Base-by-base conservation (phyloP, 2,797 vertebrate species). In the Sebastes cheni region DNA sequence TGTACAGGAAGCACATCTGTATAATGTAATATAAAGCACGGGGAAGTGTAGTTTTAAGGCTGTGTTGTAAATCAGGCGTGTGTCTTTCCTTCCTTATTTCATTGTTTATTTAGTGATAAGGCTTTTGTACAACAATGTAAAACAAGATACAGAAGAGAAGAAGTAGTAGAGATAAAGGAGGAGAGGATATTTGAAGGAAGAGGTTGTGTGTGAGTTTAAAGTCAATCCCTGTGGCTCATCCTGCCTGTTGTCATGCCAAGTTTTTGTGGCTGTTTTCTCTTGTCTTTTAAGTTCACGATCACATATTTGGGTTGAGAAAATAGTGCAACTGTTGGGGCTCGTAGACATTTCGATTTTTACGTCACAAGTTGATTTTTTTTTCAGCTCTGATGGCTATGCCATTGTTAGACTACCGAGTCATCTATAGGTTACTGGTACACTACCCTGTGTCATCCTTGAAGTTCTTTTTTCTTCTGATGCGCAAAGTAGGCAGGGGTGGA, bases 1-100 rank as follows among this genome's bases (percentile, higher is more conserved):
- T 32, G 68, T 59, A 74, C 88, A 87, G 87, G 83, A 92, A 90
- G 76, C 83, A 85, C 85, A 88, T 91, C 73, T 91, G 89, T 81
- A 75, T 61, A 27, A 65, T 4, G 34, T 76, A 52, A 62, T 46
- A n/a, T 70, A 81, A 75, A 75, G 73, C 70, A 79, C 2, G 1
- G 23, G 52, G 12, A 70, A 70, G 75, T 58, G 36, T 67, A 70
- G 72, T 67, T 75, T 73, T 74, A 18, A 42, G 14, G 60, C 29
- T 30, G 36, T 7, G 46, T 7, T 67, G 12, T 72, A 71, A 81
- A 65, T 36, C 23, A 6, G 20, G 6, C 54, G 34, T 9, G 68
- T 66, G 72, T 66, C 52, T 36, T 23, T 75, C 5, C 32, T 70
- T 58, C 27, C 62, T 72, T 54, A 27, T 83, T 66, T 46, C 4